Conservation (phyloP, 1,140 invertebrate species). For the Aethina tumida region DNA sequence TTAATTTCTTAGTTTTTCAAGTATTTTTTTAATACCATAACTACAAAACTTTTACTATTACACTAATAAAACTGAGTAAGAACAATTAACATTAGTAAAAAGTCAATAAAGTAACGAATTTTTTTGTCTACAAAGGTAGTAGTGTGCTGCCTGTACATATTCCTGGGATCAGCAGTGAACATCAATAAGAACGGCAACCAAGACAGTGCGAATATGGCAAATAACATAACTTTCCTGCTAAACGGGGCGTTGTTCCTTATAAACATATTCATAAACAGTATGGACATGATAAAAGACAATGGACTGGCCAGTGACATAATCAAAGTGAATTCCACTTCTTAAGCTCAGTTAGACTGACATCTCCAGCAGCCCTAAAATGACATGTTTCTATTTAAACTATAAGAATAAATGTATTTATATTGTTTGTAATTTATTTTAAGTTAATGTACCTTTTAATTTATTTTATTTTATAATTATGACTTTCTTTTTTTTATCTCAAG, state of each 20-base stretch:
- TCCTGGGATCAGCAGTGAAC: constrained; percentile 49
- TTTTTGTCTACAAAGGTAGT: constrained; percentile 41
- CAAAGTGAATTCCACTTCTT: too few species aligned
- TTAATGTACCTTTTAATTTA: constrained; percentile 22
- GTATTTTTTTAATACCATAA: too few species aligned
- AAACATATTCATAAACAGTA: constrained; percentile 48
- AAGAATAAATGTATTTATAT: too few species aligned
- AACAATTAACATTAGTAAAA: too few species aligned
- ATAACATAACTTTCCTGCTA: constrained; percentile 47
- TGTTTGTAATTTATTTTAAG: not conserved
- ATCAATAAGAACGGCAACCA: constrained; percentile 52
- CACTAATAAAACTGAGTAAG: too few species aligned
- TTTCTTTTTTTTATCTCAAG: constrained; percentile 36
- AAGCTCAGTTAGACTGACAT: too few species aligned
- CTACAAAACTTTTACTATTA: too few species aligned
- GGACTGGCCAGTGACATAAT: too few species aligned
- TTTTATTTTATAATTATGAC: constrained; percentile 24
- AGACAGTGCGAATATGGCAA: constrained; percentile 47
- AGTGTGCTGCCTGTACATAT: constrained; percentile 47
- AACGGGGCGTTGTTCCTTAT: constrained; percentile 50
- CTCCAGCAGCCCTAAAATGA: too few species aligned
- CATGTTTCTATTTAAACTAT: too few species aligned
- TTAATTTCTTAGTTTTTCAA: too few species aligned
- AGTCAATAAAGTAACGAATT: too few species aligned
- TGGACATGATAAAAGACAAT: constrained; percentile 44